Conservation (phyloP, 1,140 invertebrate genomes). For the Acromyrmex charruanus region DNA sequence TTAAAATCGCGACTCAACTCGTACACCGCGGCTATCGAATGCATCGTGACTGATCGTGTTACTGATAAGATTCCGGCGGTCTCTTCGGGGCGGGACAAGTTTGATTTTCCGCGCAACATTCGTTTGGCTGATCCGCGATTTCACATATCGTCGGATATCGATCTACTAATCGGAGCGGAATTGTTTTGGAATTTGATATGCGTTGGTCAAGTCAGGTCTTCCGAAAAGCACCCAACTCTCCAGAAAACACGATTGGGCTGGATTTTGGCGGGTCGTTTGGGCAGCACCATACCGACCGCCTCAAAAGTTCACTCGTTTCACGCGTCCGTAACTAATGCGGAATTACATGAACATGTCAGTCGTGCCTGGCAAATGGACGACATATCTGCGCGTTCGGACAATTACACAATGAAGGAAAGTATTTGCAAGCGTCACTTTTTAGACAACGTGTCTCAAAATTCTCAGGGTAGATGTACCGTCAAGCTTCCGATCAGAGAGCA, state of each 20-base stretch:
- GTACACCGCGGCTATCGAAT: conserved; percentile 4
- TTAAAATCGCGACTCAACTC: conserved; percentile 42
- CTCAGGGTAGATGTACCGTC: not conserved
- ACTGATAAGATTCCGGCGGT: conserved; percentile 26
- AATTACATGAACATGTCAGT: not conserved
- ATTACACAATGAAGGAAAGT: not conserved
- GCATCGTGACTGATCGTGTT: conserved; percentile 20
- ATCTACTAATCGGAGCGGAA: conserved; percentile 53
- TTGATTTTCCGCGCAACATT: conserved; percentile 1
- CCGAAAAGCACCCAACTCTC: conserved; percentile 57
- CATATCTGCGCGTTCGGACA: fast-evolving
- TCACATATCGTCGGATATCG: conserved; percentile 59
- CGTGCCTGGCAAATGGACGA: not conserved
- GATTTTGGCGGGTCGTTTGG: no score
- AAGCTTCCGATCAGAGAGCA: not conserved
- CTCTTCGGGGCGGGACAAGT: not conserved
- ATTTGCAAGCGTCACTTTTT: not conserved
- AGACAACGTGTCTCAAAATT: not conserved
- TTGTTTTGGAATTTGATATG: conserved; percentile 73
- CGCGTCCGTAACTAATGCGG: not conserved
- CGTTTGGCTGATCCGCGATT: conserved; percentile 70
- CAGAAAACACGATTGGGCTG: conserved; percentile 24
- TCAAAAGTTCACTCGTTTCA: not conserved
- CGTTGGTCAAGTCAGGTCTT: conserved; percentile 67
- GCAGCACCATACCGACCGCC: no score